Evolutionary conservation across 2,888 invertebrate genomes (phyloP).

Genomic region (Phrixothrix hirtus): DNA sequence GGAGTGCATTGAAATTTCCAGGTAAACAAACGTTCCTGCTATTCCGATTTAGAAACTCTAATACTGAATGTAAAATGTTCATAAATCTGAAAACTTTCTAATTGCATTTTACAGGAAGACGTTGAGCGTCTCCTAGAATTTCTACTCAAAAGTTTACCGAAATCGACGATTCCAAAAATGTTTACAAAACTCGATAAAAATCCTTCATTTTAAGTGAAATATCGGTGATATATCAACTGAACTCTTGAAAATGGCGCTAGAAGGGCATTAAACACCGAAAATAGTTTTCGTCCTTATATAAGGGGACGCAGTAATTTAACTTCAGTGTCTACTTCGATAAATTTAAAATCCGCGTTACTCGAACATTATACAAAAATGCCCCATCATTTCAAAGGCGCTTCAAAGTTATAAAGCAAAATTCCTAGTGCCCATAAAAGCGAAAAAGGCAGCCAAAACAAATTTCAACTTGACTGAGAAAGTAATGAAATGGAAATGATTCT

Average conservation of each 20-base stretch:
- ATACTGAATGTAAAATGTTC: neutral
- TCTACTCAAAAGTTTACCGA: too few relatives aligned
- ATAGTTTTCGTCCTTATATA: constrained; percentile 5
- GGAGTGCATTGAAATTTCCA: constrained; percentile 20
- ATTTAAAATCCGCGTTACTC: constrained; percentile 19
- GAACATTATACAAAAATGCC: constrained; percentile 35
- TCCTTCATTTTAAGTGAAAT: too few relatives aligned
- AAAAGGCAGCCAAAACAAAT: constrained; percentile 37
- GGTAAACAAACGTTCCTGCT: constrained; percentile 14
- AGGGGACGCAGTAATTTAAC: constrained; percentile 3
- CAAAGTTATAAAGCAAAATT: constrained; percentile 38
- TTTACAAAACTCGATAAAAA: too few relatives aligned
- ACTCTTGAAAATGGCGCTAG: too few relatives aligned
- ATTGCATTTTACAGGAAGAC: too few relatives aligned
- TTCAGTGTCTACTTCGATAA: constrained; percentile 20
- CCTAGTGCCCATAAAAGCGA: constrained; percentile 35
- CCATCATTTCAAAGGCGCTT: constrained; percentile 35
- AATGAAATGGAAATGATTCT: constrained; percentile 39
- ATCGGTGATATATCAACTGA: too few relatives aligned
- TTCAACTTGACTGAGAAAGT: constrained; percentile 39
- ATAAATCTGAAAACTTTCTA: neutral
- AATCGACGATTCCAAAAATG: too few relatives aligned
- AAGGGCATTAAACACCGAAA: constrained; percentile 6
- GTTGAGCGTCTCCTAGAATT: too few relatives aligned
- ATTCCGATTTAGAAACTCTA: neutral